Evolutionary conservation across 2,888 invertebrate genomes (phyloP).

Genomic region (Epirrita christyi): DNA sequence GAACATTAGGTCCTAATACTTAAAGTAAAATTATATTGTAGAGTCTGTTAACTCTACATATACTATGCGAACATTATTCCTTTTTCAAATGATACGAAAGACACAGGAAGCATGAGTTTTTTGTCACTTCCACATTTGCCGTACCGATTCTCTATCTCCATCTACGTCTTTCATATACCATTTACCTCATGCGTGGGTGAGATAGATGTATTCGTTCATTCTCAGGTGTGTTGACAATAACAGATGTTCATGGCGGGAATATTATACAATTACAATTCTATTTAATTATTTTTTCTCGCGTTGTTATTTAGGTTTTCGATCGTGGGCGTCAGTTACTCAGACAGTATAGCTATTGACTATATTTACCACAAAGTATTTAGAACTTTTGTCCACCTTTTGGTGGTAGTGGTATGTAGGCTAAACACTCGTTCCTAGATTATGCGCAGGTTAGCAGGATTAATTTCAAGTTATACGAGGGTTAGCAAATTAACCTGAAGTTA

Average conservation of each 20-base stretch:
- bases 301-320: slow-evolving; percentile 63
- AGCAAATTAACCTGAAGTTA: too few species aligned
- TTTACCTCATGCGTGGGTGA: slow-evolving; percentile 41
- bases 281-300: slow-evolving; percentile 80
- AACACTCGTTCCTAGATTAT: background rate
- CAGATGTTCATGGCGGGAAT: slow-evolving; percentile 78
- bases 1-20: too few species aligned
- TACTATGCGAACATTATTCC: slow-evolving; percentile 72
- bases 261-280: slow-evolving; percentile 82
- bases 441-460: background rate
- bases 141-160: slow-evolving; percentile 52
- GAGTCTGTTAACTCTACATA: slow-evolving; percentile 44
- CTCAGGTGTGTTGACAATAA: slow-evolving; percentile 84
- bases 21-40: too few species aligned
- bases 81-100: slow-evolving; percentile 84
- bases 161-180: slow-evolving; percentile 50
- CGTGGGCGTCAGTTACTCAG: slow-evolving; percentile 69
- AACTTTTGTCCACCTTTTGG: background rate
- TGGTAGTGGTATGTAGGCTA: background rate
- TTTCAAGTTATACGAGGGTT: too few species aligned
- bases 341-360: slow-evolving; percentile 32
- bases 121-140: slow-evolving; percentile 81
- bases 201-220: slow-evolving; percentile 50
- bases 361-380: background rate
- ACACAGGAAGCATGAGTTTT: slow-evolving; percentile 84